Conservation (phyloP, 1,140 invertebrate species). For the Trachelipus rathkii region DNA sequence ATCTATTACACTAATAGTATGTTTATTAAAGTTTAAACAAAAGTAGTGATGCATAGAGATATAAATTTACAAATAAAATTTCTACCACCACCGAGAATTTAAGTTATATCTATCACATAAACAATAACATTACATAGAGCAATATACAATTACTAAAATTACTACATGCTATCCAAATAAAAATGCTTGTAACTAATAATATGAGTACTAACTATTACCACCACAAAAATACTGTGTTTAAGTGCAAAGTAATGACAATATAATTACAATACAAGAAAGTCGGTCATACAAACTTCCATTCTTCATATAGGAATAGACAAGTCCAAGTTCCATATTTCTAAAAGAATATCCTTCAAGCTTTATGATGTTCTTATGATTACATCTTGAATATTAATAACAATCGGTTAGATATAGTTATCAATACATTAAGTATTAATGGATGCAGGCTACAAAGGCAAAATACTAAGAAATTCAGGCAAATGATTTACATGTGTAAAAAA, state of each 20-base stretch:
- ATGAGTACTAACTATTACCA: no score
- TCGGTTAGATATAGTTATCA: conserved; percentile 1
- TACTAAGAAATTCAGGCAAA: conserved; percentile 38
- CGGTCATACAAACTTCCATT: conserved; percentile 65
- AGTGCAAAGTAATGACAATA: background rate
- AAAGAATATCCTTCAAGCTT: conserved; percentile 61
- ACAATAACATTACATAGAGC: background rate
- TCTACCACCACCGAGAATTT: background rate
- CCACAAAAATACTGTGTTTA: no score
- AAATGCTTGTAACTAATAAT: no score
- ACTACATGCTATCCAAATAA: background rate
- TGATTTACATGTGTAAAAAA: background rate
- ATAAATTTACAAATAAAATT: no score
- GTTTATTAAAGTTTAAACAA: no score
- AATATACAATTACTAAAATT: conserved; percentile 14
- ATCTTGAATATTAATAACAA: conserved; percentile 53
- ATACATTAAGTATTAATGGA: conserved; percentile 26
- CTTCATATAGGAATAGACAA: conserved; percentile 65
- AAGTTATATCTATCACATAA: background rate
- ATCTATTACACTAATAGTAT: no score
- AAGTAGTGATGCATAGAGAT: no score
- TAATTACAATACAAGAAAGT: conserved; percentile 52
- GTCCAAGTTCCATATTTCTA: conserved; percentile 59
- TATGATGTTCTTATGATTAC: conserved; percentile 63
- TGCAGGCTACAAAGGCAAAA: conserved; percentile 4